Evolutionary conservation across 2,797 vertebrate species (phyloP).

Genomic region (Glyptemys insculpta): DNA sequence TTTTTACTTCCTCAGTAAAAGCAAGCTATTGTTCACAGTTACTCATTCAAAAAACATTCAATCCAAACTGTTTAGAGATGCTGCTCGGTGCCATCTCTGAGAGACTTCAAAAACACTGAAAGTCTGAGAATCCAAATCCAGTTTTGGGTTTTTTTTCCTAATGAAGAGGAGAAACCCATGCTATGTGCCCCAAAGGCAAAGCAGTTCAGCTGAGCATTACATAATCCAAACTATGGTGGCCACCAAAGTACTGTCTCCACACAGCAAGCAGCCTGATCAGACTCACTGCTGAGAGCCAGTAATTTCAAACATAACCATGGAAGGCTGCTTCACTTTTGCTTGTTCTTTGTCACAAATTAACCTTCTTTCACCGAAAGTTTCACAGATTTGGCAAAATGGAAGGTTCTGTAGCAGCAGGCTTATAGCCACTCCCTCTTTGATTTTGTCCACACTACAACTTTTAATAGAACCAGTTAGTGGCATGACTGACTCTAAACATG

Average conservation of each 20-base stretch:
- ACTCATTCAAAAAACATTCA: background rate
- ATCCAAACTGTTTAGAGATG: background rate
- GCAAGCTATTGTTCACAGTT: slow-evolving; percentile 10
- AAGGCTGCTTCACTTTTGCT: background rate
- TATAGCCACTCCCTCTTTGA: background rate
- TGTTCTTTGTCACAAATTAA: background rate
- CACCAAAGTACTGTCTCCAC: rapidly evolving
- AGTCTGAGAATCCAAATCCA: background rate
- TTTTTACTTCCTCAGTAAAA: slow-evolving; percentile 12
- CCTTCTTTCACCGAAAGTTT: background rate
- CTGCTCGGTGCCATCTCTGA: background rate
- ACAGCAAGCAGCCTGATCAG: rapidly evolving
- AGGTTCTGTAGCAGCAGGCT: background rate
- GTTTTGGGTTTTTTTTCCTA: background rate
- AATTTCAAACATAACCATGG: background rate
- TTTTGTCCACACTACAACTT: background rate
- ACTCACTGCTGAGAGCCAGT: background rate
- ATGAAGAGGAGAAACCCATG: rapidly evolving
- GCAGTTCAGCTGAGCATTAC: background rate
- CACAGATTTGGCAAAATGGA: background rate
- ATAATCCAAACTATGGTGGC: background rate
- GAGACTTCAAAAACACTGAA: rapidly evolving
- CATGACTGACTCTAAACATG: background rate
- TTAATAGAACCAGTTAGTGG: background rate
- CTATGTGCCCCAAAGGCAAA: background rate